phyloP scores from a whole-genome alignment of 2,888 invertebrate species.

The Synergus itoensis region DNA sequence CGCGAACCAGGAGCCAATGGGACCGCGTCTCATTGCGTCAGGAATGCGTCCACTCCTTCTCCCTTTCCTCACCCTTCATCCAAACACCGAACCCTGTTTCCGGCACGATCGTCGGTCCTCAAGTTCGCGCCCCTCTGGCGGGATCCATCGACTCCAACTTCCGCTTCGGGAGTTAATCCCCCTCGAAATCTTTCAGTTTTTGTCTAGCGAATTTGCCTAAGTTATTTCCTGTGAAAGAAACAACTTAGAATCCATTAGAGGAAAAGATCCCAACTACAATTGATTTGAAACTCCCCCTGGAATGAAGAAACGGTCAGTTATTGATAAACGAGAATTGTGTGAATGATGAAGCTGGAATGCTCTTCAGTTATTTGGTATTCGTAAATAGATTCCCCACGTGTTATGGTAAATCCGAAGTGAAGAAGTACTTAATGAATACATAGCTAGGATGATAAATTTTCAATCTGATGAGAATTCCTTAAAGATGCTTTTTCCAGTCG shows the following conservation, averaged over 20 bases:
- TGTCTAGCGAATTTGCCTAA: not conserved
- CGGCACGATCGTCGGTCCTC: constrained; percentile 61
- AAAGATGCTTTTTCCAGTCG: not conserved
- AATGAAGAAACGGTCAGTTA: not conserved
- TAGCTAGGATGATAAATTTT: constrained; percentile 7
- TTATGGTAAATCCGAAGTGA: not conserved
- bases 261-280: not conserved
- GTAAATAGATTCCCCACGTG: not conserved
- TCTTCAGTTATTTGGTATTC: constrained; percentile 5
- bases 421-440: constrained; percentile 4
- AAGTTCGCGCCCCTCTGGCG: constrained; percentile 53
- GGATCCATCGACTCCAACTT: constrained; percentile 37
- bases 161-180: constrained; percentile 34
- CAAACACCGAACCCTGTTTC: constrained; percentile 65
- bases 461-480: not conserved
- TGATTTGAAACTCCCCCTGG: not conserved
- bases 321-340: not conserved
- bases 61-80: constrained; percentile 54
- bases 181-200: constrained; percentile 1
- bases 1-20: constrained; percentile 72
- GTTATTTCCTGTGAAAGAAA: too few relatives aligned
- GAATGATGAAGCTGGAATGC: constrained; percentile 13
- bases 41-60: constrained; percentile 72
- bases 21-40: constrained; percentile 68
- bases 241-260: too few relatives aligned